phyloP scores from a whole-genome alignment of 2,888 invertebrate species.

The Dicranocentrus wangi region DNA sequence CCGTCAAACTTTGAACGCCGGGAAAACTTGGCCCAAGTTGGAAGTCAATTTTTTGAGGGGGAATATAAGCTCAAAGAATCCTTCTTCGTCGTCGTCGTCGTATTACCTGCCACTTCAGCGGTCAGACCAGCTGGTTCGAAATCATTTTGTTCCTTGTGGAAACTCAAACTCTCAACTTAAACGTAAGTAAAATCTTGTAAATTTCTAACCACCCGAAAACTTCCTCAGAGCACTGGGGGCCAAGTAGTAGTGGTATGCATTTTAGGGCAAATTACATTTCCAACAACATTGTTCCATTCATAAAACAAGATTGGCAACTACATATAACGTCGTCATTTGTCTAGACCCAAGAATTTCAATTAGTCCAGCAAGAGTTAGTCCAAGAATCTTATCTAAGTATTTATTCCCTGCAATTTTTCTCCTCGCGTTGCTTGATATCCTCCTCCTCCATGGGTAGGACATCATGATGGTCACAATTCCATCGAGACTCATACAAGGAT shows the following conservation, averaged over 20 bases:
- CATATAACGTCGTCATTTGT: neutral
- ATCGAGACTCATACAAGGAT: conserved; percentile 1
- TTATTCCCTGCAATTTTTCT: neutral
- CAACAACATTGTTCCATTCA: too few relatives aligned
- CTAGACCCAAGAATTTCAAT: conserved; percentile 4
- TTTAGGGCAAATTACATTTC: too few relatives aligned
- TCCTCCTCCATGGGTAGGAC: too few relatives aligned
- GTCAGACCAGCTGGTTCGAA: conserved; percentile 46
- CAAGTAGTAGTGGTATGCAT: too few relatives aligned
- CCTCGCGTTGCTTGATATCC: too few relatives aligned
- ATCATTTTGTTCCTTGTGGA: conserved; percentile 18
- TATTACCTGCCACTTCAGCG: conserved; percentile 12
- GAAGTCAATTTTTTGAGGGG: neutral
- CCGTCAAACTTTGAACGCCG: neutral
- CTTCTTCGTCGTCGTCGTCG: neutral
- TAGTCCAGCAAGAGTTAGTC: too few relatives aligned
- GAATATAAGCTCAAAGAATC: conserved; percentile 4
- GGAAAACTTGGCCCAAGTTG: neutral
- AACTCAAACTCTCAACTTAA: conserved; percentile 25
- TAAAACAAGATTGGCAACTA: too few relatives aligned
- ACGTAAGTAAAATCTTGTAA: conserved; percentile 33
- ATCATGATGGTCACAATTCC: conserved; percentile 38
- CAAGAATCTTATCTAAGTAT: too few relatives aligned
- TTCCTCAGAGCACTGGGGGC: too few relatives aligned
- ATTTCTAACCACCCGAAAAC: neutral